These are phyloP conservation scores for Chloebia gouldiae DNA, from an alignment of 2,113 vertebrate species.

Conservation along the genomic window DNA sequence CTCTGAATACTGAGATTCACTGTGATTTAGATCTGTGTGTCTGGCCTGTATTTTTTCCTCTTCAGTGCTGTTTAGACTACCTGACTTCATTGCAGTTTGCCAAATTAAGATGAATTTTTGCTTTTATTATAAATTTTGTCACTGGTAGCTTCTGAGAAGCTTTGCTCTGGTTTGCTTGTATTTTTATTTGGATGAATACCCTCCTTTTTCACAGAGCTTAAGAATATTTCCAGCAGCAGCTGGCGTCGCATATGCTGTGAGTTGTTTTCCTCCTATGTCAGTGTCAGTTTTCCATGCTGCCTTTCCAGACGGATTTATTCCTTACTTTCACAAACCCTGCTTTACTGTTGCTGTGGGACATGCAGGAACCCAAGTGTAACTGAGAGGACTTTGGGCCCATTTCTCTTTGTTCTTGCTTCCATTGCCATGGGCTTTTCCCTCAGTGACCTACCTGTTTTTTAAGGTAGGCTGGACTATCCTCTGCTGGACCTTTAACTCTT, in stretches of 20 bases:
- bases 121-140: not conserved
- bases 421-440: not conserved
- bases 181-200: not conserved
- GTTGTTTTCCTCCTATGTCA: not conserved
- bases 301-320: not conserved
- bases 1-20: not conserved
- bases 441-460: not conserved
- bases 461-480: not conserved
- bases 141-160: not conserved
- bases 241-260: not conserved
- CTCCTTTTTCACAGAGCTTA: not conserved
- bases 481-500: not conserved
- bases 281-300: not conserved
- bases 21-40: not conserved
- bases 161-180: not conserved
- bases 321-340: not conserved
- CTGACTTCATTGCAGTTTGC: not conserved
- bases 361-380: not conserved
- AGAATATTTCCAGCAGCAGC: constrained; percentile 17
- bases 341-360: fast-evolving
- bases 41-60: not conserved
- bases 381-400: not conserved
- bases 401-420: not conserved
- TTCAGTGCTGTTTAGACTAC: not conserved
- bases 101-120: not conserved